These are phyloP conservation scores for Leptothorax acervorum DNA, from an alignment of 2,888 invertebrate genomes.

Conservation along the genomic window DNA sequence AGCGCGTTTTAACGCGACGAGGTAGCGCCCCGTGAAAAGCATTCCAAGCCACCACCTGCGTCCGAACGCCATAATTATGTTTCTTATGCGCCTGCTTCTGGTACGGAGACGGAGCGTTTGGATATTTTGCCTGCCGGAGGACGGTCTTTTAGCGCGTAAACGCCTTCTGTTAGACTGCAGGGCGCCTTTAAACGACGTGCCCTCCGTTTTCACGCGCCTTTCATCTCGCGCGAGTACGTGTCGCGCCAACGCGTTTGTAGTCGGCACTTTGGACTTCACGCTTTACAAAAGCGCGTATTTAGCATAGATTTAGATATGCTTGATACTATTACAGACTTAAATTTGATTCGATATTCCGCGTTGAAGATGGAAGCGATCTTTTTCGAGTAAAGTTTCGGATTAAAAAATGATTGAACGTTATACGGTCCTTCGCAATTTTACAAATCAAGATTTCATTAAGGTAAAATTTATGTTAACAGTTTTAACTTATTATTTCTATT, in stretches of 20 bases:
- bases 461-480: background rate
- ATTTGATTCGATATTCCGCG: no score
- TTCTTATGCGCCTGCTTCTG: constrained; percentile 67
- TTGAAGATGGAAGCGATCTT: background rate
- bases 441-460: background rate
- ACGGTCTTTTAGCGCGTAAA: constrained; percentile 38
- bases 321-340: background rate
- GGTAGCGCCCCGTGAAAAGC: constrained; percentile 71
- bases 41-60: constrained; percentile 79
- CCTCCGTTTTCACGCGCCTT: constrained; percentile 37
- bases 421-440: background rate
- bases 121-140: constrained; percentile 52
- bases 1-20: constrained; percentile 55
- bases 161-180: constrained; percentile 51
- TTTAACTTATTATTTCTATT: background rate
- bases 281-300: background rate
- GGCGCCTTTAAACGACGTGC: constrained; percentile 57
- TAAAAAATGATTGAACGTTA: background rate
- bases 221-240: constrained; percentile 10
- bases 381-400: background rate
- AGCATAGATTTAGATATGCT: background rate
- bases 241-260: background rate
- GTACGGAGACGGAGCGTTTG: constrained; percentile 48
- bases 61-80: constrained; percentile 77
- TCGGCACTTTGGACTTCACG: background rate